These are phyloP conservation scores for Ptychadena robeensis DNA, from an alignment of 2,797 vertebrate species.

Conservation along the genomic window DNA sequence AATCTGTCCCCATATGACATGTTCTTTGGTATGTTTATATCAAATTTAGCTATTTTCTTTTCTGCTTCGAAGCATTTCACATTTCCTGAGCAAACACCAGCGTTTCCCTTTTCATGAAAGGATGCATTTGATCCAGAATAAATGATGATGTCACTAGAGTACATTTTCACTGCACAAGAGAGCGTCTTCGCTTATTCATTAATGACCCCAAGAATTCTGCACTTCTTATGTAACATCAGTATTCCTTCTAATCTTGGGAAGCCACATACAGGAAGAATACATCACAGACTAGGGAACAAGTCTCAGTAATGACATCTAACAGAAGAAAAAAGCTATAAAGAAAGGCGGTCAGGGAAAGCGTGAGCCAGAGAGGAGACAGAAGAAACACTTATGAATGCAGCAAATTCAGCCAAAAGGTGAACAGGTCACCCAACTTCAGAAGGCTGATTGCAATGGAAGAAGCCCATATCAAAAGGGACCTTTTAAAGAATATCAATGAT, in stretches of 20 bases:
- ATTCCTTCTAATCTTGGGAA: neutral
- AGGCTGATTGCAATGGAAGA: conserved; percentile 25
- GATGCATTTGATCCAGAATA: neutral
- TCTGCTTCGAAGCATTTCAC: neutral
- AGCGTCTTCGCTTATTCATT: neutral
- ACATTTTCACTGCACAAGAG: neutral
- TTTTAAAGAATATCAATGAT: conserved; percentile 5
- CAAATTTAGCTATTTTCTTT: neutral
- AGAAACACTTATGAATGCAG: conserved; percentile 18
- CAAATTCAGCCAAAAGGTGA: conserved; percentile 25
- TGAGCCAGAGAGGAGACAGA: neutral
- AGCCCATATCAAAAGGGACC: neutral
- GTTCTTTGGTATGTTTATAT: neutral
- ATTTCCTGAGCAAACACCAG: neutral
- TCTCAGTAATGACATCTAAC: neutral
- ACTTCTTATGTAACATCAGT: neutral
- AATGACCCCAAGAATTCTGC: neutral
- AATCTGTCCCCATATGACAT: neutral
- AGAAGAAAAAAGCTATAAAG: neutral
- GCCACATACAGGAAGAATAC: neutral
- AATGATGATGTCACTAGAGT: neutral
- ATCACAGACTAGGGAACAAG: neutral
- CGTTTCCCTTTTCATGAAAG: neutral
- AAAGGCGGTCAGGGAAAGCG: neutral
- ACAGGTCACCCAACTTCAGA: conserved; percentile 24